phyloP scores from a whole-genome alignment of 2,113 vertebrate genomes.

The Choloepus hoffmanni region DNA sequence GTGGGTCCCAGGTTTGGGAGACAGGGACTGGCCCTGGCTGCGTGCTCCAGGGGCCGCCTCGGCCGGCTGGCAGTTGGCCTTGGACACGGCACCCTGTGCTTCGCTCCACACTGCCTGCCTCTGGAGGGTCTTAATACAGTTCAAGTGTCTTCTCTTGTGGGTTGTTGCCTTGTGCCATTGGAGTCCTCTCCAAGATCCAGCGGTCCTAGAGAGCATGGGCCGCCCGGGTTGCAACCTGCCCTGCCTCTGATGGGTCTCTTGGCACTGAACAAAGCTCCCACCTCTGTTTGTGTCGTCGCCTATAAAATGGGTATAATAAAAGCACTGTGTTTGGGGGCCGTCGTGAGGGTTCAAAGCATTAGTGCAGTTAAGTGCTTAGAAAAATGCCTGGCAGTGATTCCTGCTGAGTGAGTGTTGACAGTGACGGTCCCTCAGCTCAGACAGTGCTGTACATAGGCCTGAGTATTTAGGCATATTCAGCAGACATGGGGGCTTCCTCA shows the following conservation, averaged over 20 bases:
- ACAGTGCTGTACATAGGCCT: too few relatives aligned
- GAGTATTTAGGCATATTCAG: background rate
- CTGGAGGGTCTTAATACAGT: background rate
- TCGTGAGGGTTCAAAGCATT: background rate
- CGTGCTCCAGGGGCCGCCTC: too few relatives aligned
- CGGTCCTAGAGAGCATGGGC: background rate
- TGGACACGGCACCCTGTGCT: background rate
- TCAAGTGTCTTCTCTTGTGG: too few relatives aligned
- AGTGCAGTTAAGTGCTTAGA: background rate
- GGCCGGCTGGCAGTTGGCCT: too few relatives aligned
- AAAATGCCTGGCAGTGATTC: too few relatives aligned
- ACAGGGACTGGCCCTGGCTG: background rate
- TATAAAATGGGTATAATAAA: background rate
- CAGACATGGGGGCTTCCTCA: background rate
- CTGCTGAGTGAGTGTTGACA: background rate
- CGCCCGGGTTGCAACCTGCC: background rate
- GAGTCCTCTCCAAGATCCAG: background rate
- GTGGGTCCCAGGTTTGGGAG: too few relatives aligned
- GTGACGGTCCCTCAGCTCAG: too few relatives aligned
- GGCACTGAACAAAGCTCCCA: background rate
- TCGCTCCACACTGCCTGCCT: background rate
- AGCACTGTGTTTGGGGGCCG: background rate
- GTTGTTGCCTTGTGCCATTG: background rate
- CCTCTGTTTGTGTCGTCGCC: background rate
- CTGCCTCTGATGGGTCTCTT: accelerated